Conservation (phyloP, 2,797 vertebrate species). For the Sciurus vulgaris region DNA sequence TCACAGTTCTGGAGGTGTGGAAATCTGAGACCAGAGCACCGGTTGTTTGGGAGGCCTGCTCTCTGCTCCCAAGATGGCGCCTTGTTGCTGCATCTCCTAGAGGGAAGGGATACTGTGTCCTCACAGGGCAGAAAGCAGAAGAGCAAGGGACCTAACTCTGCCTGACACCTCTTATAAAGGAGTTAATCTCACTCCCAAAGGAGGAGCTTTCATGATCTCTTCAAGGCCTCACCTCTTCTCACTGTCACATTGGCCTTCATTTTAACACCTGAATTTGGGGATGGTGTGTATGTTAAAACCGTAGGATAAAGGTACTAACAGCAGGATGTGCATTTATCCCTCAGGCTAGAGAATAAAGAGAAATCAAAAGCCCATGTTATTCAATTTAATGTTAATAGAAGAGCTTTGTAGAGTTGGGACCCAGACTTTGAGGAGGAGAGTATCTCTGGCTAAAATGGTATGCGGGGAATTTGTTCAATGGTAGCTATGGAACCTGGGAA, state of each 20-base stretch:
- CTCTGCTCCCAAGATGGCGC: background rate
- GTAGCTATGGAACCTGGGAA: background rate
- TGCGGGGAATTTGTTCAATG: background rate
- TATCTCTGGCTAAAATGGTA: background rate
- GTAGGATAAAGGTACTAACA: background rate
- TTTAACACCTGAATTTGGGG: background rate
- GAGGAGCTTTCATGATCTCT: background rate
- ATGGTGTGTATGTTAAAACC: background rate
- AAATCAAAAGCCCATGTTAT: background rate
- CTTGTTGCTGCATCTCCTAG: background rate
- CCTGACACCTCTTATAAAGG: background rate
- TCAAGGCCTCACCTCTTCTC: background rate
- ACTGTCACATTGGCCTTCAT: background rate
- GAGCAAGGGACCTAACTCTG: background rate
- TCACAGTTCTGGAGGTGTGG: background rate
- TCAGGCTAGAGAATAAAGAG: background rate
- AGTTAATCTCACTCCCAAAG: background rate
- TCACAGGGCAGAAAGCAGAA: background rate
- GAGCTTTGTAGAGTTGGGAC: background rate
- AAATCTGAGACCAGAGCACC: background rate
- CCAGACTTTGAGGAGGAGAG: background rate
- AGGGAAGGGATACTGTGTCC: background rate
- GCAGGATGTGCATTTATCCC: background rate
- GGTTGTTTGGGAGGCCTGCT: background rate
- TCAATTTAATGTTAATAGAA: constrained; percentile 3